phyloP scores from a whole-genome alignment of 2,888 invertebrate genomes.

The Pycnomerus fuliginosus region DNA sequence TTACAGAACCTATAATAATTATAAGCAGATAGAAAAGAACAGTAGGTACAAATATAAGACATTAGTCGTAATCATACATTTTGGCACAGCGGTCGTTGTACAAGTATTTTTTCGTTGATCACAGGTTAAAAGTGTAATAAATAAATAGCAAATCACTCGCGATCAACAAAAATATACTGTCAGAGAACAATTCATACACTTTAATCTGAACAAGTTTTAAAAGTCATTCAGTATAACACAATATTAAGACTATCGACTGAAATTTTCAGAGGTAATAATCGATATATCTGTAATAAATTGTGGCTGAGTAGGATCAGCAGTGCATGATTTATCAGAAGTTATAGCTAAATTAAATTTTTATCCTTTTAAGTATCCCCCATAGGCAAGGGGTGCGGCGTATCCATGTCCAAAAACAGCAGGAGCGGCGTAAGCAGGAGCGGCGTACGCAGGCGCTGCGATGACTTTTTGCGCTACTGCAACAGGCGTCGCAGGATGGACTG shows the following conservation, averaged over 20 bases:
- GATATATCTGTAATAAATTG: no score
- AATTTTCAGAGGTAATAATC: no score
- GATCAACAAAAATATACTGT: slow-evolving; percentile 2
- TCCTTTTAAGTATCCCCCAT: slow-evolving; percentile 46
- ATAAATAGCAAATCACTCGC: slow-evolving; percentile 13
- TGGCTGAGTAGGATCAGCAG: slow-evolving; percentile 4
- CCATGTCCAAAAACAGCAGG: slow-evolving; percentile 5
- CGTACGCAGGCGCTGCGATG: slow-evolving; percentile 6
- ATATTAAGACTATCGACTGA: no score
- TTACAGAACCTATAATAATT: slow-evolving; percentile 20
- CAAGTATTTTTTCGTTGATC: background rate
- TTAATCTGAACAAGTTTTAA: slow-evolving; percentile 15
- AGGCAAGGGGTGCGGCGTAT: slow-evolving; percentile 6
- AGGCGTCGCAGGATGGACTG: slow-evolving; percentile 54
- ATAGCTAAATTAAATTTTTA: no score
- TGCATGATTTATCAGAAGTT: slow-evolving; percentile 2
- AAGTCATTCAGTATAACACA: slow-evolving; percentile 13
- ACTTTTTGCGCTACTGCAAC: slow-evolving; percentile 4
- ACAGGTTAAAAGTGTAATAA: slow-evolving; percentile 14
- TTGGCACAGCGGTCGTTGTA: slow-evolving; percentile 14
- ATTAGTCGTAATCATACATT: slow-evolving; percentile 7
- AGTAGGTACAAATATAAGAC: slow-evolving; percentile 4
- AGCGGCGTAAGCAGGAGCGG: slow-evolving; percentile 8
- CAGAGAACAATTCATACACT: slow-evolving; percentile 8
- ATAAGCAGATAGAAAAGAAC: slow-evolving; percentile 10